Base-by-base conservation (phyloP, 2,888 invertebrate species). In the Uloborus plumipes region DNA sequence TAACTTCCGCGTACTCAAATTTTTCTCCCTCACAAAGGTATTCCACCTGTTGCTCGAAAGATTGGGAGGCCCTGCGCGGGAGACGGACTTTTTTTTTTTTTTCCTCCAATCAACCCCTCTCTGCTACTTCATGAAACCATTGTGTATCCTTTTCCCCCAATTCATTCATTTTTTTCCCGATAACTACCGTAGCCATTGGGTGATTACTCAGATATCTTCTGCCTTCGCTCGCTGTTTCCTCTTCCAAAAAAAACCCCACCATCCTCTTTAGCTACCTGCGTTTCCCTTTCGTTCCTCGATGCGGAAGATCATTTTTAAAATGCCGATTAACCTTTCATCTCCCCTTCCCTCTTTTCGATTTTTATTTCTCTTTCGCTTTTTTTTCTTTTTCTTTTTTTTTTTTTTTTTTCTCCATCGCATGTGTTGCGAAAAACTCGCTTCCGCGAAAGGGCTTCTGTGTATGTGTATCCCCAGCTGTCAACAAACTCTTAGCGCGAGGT, bases 111-210 rank as follows among this genome's bases (percentile, higher is more conserved):
- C 39, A 39, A 39, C 39, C 39, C 39, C 39, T 39, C 39, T 39
- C 39, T 39, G 39, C 39, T 39, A 39, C 65, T 69, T 66, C 64
- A 67, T 73, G 62, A 62, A 79, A 79, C 79, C 79, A 79, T 79
- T 79, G 79, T 79, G 62, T 79, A 79, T 73, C 73, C 73, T 79
- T 79, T 79, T 79, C 55, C 79, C 47, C 70, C 70, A 62, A 39
- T 39, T 39, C 39, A 39, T 39, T 39, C 39, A 39, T 39, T 39
- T 39, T 39, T 39, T 39, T 11, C 39, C 39, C 39, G 39, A 39
- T 39, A 39, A 39, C 39, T 39, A 39, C 39, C 39, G 39, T 39
- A 39, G 39, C 39, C 39, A 39, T 1, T 7, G 9, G 39, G 39
- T 39, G 39, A 77, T 77, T 77, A 77, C 77, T 50, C 77, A 55